Percentiles rank a stretch among this genome's conserved stretches.
phyloP scores from a whole-genome alignment of 2,113 vertebrate genomes.

The Ranitomeya imitator region DNA sequence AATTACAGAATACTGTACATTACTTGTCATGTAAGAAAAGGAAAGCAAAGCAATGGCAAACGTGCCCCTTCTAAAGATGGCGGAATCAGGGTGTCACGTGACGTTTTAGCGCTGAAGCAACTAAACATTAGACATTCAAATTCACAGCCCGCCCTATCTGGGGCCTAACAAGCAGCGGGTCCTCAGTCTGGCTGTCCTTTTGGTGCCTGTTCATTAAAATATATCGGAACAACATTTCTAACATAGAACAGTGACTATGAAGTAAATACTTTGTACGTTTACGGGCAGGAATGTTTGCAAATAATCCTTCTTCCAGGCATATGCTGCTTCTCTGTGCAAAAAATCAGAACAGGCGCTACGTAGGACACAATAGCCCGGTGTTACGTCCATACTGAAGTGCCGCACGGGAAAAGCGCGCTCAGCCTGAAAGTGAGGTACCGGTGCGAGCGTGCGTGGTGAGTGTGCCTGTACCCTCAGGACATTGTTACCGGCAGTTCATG shows the following conservation, averaged over 20 bases:
- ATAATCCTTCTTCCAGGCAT: no score
- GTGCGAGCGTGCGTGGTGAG: not conserved
- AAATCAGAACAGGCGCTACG: not conserved
- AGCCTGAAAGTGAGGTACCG: not conserved
- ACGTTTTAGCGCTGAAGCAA: not conserved
- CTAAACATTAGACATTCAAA: not conserved
- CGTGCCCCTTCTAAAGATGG: not conserved
- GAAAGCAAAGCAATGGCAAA: not conserved
- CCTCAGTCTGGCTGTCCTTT: not conserved
- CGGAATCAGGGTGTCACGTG: not conserved
- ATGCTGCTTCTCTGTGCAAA: not conserved
- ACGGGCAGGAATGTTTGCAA: not conserved
- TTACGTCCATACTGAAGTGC: not conserved
- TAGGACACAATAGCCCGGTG: not conserved
- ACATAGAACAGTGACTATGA: not conserved
- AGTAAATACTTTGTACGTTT: not conserved
- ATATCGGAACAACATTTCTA: rapidly evolving
- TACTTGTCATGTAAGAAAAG: no score
- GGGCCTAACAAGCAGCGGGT: not conserved
- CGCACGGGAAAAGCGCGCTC: constrained; percentile 24
- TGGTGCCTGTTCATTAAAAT: not conserved
- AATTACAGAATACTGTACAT: no score
- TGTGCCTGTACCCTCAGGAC: not conserved
- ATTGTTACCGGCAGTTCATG: no score
- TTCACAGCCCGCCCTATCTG: not conserved